Evolutionary conservation across 2,888 invertebrate genomes (phyloP).

Genomic region (Odontocolon sp.): DNA sequence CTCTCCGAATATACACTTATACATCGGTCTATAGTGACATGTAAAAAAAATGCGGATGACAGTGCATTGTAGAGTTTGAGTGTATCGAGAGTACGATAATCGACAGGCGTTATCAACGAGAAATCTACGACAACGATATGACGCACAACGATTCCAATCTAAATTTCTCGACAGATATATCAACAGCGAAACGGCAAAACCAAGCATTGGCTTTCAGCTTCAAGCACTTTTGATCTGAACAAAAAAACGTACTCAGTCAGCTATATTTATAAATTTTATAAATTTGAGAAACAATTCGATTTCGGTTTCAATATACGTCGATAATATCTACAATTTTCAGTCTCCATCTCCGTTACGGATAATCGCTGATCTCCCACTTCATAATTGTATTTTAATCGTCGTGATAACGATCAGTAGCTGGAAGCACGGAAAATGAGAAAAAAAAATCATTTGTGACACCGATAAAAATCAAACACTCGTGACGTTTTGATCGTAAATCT

Average conservation of each 20-base stretch:
- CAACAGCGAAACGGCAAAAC: background rate
- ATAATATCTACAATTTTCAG: background rate
- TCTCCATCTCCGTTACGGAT: background rate
- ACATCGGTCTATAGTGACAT: background rate
- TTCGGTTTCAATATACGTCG: background rate
- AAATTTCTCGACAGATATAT: constrained; percentile 34
- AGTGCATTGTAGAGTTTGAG: constrained; percentile 5
- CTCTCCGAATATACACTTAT: background rate
- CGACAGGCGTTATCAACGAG: constrained; percentile 17
- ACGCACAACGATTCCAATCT: constrained; percentile 32
- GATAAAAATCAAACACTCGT: constrained; percentile 23
- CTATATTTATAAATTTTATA: background rate
- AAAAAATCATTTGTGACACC: constrained; percentile 4
- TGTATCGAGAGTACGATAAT: constrained; percentile 27
- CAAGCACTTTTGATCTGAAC: too few relatives aligned
- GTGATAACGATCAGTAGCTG: constrained; percentile 29
- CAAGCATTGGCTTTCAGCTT: background rate
- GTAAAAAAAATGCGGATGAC: constrained; percentile 4
- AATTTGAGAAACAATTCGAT: background rate
- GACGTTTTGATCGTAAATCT: background rate
- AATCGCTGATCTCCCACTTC: constrained; percentile 8
- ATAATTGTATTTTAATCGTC: constrained; percentile 14
- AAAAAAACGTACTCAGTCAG: too few relatives aligned
- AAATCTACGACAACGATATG: constrained; percentile 16
- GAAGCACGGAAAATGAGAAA: constrained; percentile 18